A percentile compares a stretch with the other conserved stretches of the same genome.
These are phyloP conservation scores for Notolepis coatsorum DNA, from an alignment of 2,797 vertebrate species.

Conservation along the genomic window DNA sequence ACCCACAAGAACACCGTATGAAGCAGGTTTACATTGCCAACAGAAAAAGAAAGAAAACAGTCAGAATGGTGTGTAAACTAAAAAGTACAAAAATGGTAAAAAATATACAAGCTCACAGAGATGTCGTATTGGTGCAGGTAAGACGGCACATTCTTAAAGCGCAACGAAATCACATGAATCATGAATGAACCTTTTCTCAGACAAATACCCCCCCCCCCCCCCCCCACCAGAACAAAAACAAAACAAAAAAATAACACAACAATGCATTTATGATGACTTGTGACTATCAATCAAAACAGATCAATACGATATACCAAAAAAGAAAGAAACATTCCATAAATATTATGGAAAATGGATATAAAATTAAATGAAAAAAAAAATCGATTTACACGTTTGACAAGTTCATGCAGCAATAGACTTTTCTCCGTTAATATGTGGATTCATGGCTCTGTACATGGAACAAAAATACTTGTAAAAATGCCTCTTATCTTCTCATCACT, in stretches of 20 bases:
- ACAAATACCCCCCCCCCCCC: constrained; percentile 60
- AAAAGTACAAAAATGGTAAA: constrained; percentile 94
- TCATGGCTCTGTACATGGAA: constrained; percentile 78
- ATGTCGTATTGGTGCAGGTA: constrained; percentile 90
- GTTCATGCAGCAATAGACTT: constrained; percentile 84
- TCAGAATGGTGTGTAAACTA: constrained; percentile 83
- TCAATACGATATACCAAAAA: constrained; percentile 64
- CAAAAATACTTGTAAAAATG: constrained; percentile 80
- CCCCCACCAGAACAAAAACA: constrained; percentile 40
- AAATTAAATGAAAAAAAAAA: constrained; percentile 42
- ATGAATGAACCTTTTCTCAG: constrained; percentile 69
- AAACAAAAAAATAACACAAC: constrained; percentile 37
- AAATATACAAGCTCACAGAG: constrained; percentile 97
- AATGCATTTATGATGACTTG: constrained; percentile 68
- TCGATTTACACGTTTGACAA: constrained; percentile 78
- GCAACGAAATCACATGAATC: constrained; percentile 76
- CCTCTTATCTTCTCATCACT: constrained; percentile 71
- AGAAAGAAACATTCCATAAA: constrained; percentile 82
- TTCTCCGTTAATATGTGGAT: constrained; percentile 77
- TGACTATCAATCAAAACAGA: constrained; percentile 68
- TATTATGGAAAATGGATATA: constrained; percentile 85
- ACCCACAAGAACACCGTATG: constrained; percentile 84
- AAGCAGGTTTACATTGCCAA: constrained; percentile 87
- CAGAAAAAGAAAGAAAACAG: constrained; percentile 83
- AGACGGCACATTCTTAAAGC: constrained; percentile 73